These are phyloP conservation scores for Mormoops blainvillei DNA, from an alignment of 2,113 vertebrate genomes.

Conservation along the genomic window DNA sequence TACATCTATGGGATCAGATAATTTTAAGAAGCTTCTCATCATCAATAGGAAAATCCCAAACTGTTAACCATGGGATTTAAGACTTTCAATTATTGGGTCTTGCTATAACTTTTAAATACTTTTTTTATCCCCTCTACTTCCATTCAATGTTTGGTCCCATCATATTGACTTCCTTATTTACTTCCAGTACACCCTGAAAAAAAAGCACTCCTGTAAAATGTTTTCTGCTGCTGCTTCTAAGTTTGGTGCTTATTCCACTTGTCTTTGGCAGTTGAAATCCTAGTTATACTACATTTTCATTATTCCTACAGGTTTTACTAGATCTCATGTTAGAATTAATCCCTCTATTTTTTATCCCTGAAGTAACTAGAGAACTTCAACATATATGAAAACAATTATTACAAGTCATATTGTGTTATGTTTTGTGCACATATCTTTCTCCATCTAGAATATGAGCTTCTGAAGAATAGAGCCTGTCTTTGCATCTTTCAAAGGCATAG, in stretches of 20 bases:
- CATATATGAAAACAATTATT: background rate
- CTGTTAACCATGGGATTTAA: background rate
- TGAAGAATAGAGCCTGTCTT: background rate
- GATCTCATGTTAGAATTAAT: slow-evolving; percentile 5
- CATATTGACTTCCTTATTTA: background rate
- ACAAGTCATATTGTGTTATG: background rate
- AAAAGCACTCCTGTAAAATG: background rate
- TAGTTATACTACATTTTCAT: background rate
- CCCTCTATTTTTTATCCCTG: background rate
- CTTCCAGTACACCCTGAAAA: background rate
- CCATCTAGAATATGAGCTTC: background rate
- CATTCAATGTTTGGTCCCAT: background rate
- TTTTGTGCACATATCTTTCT: background rate
- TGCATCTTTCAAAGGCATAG: background rate
- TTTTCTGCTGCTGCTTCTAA: background rate
- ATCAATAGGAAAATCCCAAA: background rate
- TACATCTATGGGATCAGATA: background rate
- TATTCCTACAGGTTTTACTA: background rate
- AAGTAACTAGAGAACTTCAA: background rate
- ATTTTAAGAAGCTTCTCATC: background rate
- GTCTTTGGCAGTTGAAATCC: background rate
- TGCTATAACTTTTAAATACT: background rate
- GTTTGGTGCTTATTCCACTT: background rate
- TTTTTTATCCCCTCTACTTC: background rate
- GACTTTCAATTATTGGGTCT: background rate